Evolutionary conservation across 2,888 invertebrate genomes (phyloP).

Genomic region (Electrophaes corylata): DNA sequence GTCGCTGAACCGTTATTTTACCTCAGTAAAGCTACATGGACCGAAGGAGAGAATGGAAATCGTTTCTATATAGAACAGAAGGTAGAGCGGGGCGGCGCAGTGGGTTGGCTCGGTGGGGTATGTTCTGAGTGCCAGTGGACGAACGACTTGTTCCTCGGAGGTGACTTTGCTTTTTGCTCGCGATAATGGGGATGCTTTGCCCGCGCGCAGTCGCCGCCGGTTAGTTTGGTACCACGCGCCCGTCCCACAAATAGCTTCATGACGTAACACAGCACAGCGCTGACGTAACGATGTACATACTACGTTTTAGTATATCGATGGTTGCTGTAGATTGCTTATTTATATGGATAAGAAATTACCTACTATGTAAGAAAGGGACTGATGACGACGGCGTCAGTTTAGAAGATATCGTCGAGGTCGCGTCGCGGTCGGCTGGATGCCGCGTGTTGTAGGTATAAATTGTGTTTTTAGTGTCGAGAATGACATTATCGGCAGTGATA

Average conservation of each 20-base stretch:
- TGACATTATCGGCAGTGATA: conserved; percentile 45
- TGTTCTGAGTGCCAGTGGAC: conserved; percentile 50
- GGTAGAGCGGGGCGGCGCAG: conserved; percentile 46
- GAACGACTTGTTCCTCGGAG: conserved; percentile 46
- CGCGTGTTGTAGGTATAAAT: conserved; percentile 12
- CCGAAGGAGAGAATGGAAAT: conserved; percentile 15
- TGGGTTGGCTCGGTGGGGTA: no score
- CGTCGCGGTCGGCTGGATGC: background rate
- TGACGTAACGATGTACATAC: conserved; percentile 34
- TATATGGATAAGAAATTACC: conserved; percentile 34
- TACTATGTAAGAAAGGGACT: conserved; percentile 8
- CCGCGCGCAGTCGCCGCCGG: conserved; percentile 36
- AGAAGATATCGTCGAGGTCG: background rate
- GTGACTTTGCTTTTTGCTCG: conserved; percentile 58
- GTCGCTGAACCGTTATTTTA: conserved; percentile 19
- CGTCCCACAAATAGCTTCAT: conserved; percentile 22
- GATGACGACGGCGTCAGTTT: conserved; percentile 25
- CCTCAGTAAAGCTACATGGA: conserved; percentile 19
- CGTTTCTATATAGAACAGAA: conserved; percentile 32
- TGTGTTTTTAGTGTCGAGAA: conserved; percentile 41
- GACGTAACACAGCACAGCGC: conserved; percentile 35
- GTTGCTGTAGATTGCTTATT: conserved; percentile 37
- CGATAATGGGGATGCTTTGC: conserved; percentile 47
- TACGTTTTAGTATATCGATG: conserved; percentile 18
- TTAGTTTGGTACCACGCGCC: conserved; percentile 37